Base-by-base conservation (phyloP, 1,140 invertebrate species). In the Aporrectodea caliginosa region DNA sequence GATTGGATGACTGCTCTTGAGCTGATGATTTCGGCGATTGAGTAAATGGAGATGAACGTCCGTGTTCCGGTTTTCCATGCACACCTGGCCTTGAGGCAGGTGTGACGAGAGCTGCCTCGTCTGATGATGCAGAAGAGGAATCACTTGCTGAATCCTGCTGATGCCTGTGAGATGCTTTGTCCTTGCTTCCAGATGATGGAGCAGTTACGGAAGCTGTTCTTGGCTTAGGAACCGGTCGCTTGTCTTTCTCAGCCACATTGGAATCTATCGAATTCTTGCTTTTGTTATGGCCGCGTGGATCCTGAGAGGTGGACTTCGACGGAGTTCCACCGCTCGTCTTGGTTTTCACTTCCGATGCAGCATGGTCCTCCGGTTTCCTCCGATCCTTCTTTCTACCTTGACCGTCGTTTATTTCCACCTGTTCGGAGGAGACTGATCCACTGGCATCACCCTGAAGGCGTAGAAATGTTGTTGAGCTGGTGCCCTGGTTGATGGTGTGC, bases 331-430 rank as follows among this genome's bases (percentile, higher is more conserved):
- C 35, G 31, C 35, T 74, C 22, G 73, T 30, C n/a, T 31, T 27
- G 27, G 73, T 30, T 32, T 74, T 74, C 16, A 32, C 27, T 74
- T 30, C 29, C 22, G 29, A 31, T 30, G 69, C 14, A n/a, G 69
- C 29, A 71, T 71, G 27, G 32, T 71, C 22, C 6, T 31, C 31
- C n/a, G n/a, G 29, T 34, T 29, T 74, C 34, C 33, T 31, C 1
- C n/a, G 34, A 33, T 74, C 34, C 16, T 73, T 74, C 30, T 32
- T 74, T 33, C n/a, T 12, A 33, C 73, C 73, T n/a, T 74, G 31
- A 16, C 33, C 33, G 29, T 33, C 34, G 12, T 30, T 22, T 1
- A 32, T n/a, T 74, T 74, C 34, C n/a, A 33, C 34, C 31, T 74
- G 31, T 1, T 33, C 73, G 1, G 30, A 33, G 6, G 34, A 33